A percentile compares a stretch with the other conserved stretches of the same genome.
Evolutionary conservation across 2,888 invertebrate genomes (phyloP).

Genomic region (Pegoplata infirma): DNA sequence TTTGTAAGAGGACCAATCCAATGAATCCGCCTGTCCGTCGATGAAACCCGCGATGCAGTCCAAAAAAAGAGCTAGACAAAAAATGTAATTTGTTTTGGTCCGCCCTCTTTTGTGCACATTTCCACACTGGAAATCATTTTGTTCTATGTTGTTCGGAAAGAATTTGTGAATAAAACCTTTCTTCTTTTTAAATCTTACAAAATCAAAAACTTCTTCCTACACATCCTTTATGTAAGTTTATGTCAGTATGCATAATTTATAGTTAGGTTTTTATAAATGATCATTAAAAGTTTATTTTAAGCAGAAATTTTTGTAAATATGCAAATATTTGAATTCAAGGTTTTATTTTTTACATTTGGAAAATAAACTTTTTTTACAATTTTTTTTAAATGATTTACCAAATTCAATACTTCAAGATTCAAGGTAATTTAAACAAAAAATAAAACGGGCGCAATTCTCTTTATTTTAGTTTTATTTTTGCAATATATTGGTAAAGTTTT

Average conservation of each 20-base stretch:
- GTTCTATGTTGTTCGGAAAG: too few species aligned
- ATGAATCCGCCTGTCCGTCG: too few species aligned
- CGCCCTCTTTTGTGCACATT: too few species aligned
- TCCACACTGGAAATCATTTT: too few species aligned
- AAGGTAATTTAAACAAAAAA: conserved; percentile 36
- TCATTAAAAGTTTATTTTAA: not conserved
- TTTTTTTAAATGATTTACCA: conserved; percentile 47
- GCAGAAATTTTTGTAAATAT: not conserved
- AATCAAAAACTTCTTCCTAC: too few species aligned
- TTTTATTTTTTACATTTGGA: not conserved
- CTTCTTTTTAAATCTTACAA: too few species aligned
- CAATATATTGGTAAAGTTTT: not conserved
- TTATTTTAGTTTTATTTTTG: conserved; percentile 13
- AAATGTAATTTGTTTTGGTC: too few species aligned
- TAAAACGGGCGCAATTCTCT: not conserved
- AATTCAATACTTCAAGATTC: conserved; percentile 48
- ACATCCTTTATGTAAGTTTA: not conserved
- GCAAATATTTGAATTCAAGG: conserved; percentile 20
- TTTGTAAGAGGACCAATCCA: too few species aligned
- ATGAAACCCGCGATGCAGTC: too few species aligned
- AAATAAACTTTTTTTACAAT: conserved; percentile 27
- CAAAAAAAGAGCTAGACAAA: too few species aligned
- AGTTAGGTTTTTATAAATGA: not conserved
- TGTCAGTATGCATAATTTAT: not conserved
- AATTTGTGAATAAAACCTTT: too few species aligned